Conservation (phyloP, 2,113 vertebrate genomes). For the Brachionichthys hirsutus region DNA sequence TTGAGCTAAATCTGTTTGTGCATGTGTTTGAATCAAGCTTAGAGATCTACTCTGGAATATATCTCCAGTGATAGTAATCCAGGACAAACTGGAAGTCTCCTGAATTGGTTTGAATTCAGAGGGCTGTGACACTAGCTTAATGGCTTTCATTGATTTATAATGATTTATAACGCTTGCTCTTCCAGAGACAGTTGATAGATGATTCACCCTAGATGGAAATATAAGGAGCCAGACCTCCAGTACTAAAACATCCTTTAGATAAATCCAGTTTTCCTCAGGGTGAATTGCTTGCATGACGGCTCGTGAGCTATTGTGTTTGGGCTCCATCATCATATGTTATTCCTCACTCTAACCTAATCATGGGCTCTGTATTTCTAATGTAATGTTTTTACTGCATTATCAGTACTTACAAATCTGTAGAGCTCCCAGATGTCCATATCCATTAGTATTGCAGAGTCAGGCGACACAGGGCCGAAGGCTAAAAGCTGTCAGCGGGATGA, state of each 20-base stretch:
- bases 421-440: slow-evolving; percentile 62
- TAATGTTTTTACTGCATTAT: slow-evolving; percentile 67
- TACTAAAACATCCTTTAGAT: slow-evolving; percentile 46
- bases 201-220: slow-evolving; percentile 50
- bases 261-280: slow-evolving; percentile 31
- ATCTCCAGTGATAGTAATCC: too few species aligned
- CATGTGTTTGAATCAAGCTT: too few species aligned
- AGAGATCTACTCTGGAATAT: too few species aligned
- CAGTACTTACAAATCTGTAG: slow-evolving; percentile 55
- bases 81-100: too few species aligned
- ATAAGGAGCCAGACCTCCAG: slow-evolving; percentile 46
- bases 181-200: slow-evolving; percentile 17
- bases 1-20: too few species aligned
- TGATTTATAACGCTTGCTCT: slow-evolving; percentile 21
- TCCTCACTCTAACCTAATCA: slow-evolving; percentile 63
- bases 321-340: slow-evolving; percentile 53
- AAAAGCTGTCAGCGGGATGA: slow-evolving; percentile 36
- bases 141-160: neutral
- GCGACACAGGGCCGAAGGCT: slow-evolving; percentile 54
- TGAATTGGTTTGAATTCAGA: too few species aligned
- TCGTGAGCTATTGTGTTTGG: slow-evolving; percentile 29
- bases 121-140: too few species aligned
- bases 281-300: slow-evolving; percentile 40
- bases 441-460: slow-evolving; percentile 61
- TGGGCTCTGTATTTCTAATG: slow-evolving; percentile 55